Percentiles rank a stretch among this genome's conserved stretches.
These are phyloP conservation scores for Trachelus troglodyta DNA, from an alignment of 2,888 invertebrate species.

Conservation along the genomic window DNA sequence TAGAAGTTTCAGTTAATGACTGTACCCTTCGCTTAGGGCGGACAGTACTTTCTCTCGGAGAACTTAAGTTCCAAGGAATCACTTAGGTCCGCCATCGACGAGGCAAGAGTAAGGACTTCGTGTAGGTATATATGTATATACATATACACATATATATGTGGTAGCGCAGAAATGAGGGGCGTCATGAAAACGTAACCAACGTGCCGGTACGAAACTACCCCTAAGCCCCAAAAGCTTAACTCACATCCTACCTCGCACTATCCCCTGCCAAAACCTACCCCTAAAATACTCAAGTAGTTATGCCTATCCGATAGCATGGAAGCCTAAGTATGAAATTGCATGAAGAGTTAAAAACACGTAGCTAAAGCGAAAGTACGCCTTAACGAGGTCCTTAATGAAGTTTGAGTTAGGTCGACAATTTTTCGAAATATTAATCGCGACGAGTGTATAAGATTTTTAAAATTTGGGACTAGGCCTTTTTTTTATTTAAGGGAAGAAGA, in stretches of 20 bases:
- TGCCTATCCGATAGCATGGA: slow-evolving; percentile 26
- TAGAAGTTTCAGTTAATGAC: slow-evolving; percentile 46
- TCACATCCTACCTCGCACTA: neutral
- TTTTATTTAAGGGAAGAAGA: neutral
- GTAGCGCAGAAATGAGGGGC: neutral
- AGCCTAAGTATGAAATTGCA: slow-evolving; percentile 33
- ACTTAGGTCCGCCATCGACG: slow-evolving; percentile 36
- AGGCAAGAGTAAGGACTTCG: neutral
- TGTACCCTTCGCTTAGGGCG: slow-evolving; percentile 26
- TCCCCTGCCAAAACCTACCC: slow-evolving; percentile 12
- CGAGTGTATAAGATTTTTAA: neutral
- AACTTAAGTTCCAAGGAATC: slow-evolving; percentile 29
- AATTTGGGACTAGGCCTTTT: neutral
- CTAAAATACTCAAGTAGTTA: slow-evolving; percentile 35
- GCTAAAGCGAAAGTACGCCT: neutral
- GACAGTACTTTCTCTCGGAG: slow-evolving; percentile 27
- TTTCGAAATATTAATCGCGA: neutral
- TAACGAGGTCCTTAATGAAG: neutral
- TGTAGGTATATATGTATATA: no score
- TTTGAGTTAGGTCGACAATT: neutral
- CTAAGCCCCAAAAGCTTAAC: slow-evolving; percentile 31
- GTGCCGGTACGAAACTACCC: slow-evolving; percentile 23
- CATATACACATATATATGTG: no score
- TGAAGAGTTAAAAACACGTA: neutral
- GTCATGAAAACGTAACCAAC: slow-evolving; percentile 6